Conservation (phyloP, 2,888 invertebrate genomes). For the Lottia gigantea region DNA sequence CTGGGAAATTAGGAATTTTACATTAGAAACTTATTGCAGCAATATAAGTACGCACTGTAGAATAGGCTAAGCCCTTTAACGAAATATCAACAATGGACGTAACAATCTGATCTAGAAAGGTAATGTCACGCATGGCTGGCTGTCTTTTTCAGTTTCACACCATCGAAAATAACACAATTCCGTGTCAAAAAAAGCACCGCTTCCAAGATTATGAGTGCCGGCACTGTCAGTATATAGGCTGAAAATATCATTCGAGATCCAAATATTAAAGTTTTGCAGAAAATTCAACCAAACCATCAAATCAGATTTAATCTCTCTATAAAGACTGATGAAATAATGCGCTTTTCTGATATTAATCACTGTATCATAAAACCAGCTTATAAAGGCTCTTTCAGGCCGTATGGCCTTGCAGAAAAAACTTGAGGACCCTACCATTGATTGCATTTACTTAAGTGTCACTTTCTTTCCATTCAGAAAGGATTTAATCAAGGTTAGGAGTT, state of each 20-base stretch:
- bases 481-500: slow-evolving; percentile 10
- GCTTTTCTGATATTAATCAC: slow-evolving; percentile 15
- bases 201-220: slow-evolving; percentile 15
- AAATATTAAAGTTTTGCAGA: slow-evolving; percentile 14
- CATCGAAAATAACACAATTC: slow-evolving; percentile 16
- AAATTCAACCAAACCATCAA: slow-evolving; percentile 17
- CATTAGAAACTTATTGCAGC: background rate
- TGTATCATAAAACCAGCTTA: slow-evolving; percentile 25
- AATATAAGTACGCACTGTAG: background rate
- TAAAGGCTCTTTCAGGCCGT: too few species aligned
- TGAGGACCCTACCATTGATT: background rate
- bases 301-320: slow-evolving; percentile 4
- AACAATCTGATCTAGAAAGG: slow-evolving; percentile 14
- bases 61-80: background rate
- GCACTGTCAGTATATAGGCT: slow-evolving; percentile 22
- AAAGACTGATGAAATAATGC: slow-evolving; percentile 14
- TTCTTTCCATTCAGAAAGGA: background rate
- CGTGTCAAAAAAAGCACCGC: slow-evolving; percentile 11
- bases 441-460: slow-evolving; percentile 5
- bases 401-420: slow-evolving; percentile 20
- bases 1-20: background rate
- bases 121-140: background rate
- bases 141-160: slow-evolving; percentile 1
- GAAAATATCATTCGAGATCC: slow-evolving; percentile 9
- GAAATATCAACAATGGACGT: too few species aligned